Evolutionary conservation across 2,888 invertebrate species (phyloP).

Genomic region (Selenia dentaria): DNA sequence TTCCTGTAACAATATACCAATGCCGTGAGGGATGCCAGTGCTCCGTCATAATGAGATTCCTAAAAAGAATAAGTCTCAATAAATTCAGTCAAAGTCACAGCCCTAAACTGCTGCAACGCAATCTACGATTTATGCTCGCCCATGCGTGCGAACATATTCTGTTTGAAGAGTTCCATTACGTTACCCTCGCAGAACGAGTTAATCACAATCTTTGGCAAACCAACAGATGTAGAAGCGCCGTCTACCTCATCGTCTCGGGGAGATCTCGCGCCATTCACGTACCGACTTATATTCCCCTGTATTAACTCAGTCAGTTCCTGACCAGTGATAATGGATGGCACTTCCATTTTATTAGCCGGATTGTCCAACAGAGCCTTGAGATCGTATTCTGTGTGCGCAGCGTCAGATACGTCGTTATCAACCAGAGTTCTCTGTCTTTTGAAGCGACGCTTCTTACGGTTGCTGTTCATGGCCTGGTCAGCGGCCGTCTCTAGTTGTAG

Average conservation of each 20-base stretch:
- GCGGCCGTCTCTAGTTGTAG: slow-evolving; percentile 73
- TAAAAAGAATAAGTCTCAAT: no score
- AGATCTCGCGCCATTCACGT: slow-evolving; percentile 44
- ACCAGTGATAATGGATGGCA: slow-evolving; percentile 47
- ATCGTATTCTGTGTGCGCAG: slow-evolving; percentile 48
- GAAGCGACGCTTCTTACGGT: slow-evolving; percentile 61
- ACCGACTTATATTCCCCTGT: slow-evolving; percentile 60
- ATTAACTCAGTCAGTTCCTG: slow-evolving; percentile 60
- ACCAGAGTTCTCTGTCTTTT: slow-evolving; percentile 65
- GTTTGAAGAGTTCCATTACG: slow-evolving; percentile 82
- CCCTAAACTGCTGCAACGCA: no score
- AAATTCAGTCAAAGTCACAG: no score
- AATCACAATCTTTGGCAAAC: slow-evolving; percentile 80
- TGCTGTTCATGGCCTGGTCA: slow-evolving; percentile 61
- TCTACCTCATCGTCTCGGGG: slow-evolving; percentile 64
- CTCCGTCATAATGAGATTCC: no score
- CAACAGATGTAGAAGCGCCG: slow-evolving; percentile 56
- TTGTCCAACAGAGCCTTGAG: slow-evolving; percentile 56
- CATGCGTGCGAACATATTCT: slow-evolving; percentile 71
- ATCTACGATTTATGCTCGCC: slow-evolving; percentile 27
- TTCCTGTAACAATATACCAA: no score
- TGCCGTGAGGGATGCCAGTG: no score
- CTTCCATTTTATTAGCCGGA: slow-evolving; percentile 56
- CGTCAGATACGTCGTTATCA: slow-evolving; percentile 47
- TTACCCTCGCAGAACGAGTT: slow-evolving; percentile 87